Evolutionary conservation across 2,888 invertebrate species (phyloP).

Genomic region (Noctua comes): DNA sequence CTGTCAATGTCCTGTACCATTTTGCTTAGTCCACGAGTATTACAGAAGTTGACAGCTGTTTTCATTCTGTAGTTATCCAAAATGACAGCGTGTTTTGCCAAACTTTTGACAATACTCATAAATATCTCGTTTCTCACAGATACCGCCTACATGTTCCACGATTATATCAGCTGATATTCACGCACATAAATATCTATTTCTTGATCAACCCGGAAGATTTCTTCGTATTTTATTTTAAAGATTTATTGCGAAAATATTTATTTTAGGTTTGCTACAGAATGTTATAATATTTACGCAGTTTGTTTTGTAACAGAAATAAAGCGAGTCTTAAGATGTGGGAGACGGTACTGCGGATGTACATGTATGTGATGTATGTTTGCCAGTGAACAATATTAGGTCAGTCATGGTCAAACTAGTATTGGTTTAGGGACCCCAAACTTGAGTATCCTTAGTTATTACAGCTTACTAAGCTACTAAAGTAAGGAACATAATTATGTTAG

Average conservation of each 20-base stretch:
- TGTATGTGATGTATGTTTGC: not conserved
- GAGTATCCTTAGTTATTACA: not conserved
- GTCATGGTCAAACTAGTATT: slow-evolving; percentile 1
- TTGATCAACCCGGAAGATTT: slow-evolving; percentile 44
- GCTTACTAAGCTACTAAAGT: no score
- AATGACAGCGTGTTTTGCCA: not conserved
- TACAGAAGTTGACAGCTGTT: not conserved
- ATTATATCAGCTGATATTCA: slow-evolving; percentile 11
- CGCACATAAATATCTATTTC: slow-evolving; percentile 35
- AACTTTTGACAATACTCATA: slow-evolving; percentile 19
- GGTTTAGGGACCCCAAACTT: not conserved
- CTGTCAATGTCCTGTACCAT: not conserved
- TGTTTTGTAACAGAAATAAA: slow-evolving; percentile 13
- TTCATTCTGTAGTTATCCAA: not conserved
- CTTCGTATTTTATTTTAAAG: slow-evolving; percentile 11
- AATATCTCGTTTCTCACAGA: not conserved
- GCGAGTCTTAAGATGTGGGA: not conserved
- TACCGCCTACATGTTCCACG: slow-evolving; percentile 22
- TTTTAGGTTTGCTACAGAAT: not conserved
- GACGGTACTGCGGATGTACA: not conserved
- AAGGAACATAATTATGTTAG: no score
- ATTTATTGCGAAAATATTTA: slow-evolving; percentile 31
- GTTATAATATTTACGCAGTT: slow-evolving; percentile 7
- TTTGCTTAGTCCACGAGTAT: not conserved
- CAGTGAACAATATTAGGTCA: not conserved